A percentile compares a stretch with the other conserved stretches of the same genome.
phyloP scores from a whole-genome alignment of 2,797 vertebrate genomes.

The Hydrolagus colliei region DNA sequence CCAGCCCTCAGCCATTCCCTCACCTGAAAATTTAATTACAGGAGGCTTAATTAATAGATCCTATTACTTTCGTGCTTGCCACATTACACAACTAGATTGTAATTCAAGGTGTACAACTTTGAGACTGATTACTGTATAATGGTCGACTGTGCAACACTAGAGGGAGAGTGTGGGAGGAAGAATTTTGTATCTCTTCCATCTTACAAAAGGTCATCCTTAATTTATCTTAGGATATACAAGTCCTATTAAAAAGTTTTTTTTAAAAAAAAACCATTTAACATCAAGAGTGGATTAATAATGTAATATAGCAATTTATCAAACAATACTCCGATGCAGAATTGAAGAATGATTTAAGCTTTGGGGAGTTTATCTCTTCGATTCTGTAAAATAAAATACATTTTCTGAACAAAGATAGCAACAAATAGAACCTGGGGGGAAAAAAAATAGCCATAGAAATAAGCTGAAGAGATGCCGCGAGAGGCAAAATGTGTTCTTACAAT shows the following conservation, averaged over 20 bases:
- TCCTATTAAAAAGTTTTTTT: constrained; percentile 40
- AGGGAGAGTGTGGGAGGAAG: constrained; percentile 39
- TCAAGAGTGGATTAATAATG: constrained; percentile 39
- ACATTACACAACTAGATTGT: constrained; percentile 16
- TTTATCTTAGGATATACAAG: constrained; percentile 48
- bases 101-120: background rate
- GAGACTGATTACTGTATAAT: constrained; percentile 39
- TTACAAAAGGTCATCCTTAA: constrained; percentile 42
- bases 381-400: constrained; percentile 42
- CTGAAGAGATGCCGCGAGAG: background rate
- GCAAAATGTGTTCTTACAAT: background rate
- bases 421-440: background rate
- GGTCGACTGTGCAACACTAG: constrained; percentile 38
- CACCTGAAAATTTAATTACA: constrained; percentile 42
- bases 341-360: background rate
- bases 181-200: constrained; percentile 42
- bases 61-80: constrained; percentile 38
- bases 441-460: background rate
- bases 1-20: constrained; percentile 33
- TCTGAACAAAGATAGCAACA: background rate
- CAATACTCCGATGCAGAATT: constrained; percentile 27
- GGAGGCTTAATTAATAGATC: constrained; percentile 37
- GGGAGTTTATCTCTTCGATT: constrained; percentile 34
- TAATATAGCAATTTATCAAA: constrained; percentile 35
- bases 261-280: constrained; percentile 40